A percentile compares a stretch with the other conserved stretches of the same genome.
phyloP scores from a whole-genome alignment of 2,113 vertebrate genomes.

The Cyrtonyx montezumae region DNA sequence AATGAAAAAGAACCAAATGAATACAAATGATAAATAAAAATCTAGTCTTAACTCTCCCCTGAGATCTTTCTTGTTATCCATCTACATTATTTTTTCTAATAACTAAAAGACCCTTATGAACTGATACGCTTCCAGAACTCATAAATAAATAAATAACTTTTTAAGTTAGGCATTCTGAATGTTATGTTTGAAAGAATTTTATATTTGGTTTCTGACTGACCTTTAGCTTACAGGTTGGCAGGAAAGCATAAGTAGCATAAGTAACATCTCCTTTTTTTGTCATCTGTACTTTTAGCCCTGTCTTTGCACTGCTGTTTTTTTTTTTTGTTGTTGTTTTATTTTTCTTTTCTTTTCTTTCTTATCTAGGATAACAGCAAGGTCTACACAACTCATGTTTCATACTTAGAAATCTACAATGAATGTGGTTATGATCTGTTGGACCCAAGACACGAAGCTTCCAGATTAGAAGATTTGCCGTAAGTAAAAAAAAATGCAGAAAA shows the following conservation, averaged over 20 bases:
- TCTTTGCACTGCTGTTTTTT: not conserved
- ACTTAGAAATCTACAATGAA: constrained; percentile 99
- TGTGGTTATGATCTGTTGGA: constrained; percentile 94
- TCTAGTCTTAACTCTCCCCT: not conserved
- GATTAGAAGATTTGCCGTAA: constrained; percentile 94
- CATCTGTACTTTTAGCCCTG: not conserved
- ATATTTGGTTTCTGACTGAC: not conserved
- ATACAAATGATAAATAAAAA: not conserved
- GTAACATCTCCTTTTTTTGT: not conserved
- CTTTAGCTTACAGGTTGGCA: not conserved
- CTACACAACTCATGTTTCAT: constrained; percentile 91
- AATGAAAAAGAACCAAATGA: not conserved
- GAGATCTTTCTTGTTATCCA: not conserved
- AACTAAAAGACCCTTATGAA: not conserved
- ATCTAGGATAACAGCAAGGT: constrained; percentile 88
- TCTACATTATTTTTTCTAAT: not conserved
- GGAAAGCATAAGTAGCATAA: not conserved
- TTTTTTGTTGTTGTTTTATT: not conserved
- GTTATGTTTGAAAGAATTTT: too few relatives aligned
- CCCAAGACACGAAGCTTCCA: constrained; percentile 88
- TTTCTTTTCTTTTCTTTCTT: not conserved
- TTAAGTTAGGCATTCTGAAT: not conserved
- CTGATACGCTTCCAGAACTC: not conserved
- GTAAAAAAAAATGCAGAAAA: constrained; percentile 70
- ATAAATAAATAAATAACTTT: too few relatives aligned